phyloP scores from a whole-genome alignment of 1,140 invertebrate species.

The Leptopilina boulardi region DNA sequence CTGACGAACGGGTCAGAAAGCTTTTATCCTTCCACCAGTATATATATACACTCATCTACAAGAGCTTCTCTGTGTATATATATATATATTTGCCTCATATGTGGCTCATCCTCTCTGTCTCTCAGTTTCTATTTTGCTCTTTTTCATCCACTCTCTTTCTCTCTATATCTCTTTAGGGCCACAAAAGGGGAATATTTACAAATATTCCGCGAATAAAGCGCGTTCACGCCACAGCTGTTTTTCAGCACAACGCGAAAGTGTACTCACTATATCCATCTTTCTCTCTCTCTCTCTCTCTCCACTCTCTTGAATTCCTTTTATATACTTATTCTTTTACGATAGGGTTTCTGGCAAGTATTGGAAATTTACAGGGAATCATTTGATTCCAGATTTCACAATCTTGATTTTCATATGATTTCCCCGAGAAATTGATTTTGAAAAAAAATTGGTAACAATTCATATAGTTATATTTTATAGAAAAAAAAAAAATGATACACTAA shows the following conservation, averaged over 20 bases:
- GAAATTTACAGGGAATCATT: not conserved
- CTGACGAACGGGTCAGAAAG: conserved; percentile 70
- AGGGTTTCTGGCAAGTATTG: conserved; percentile 6
- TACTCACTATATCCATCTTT: not conserved
- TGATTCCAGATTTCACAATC: too few relatives aligned
- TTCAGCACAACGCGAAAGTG: conserved; percentile 39
- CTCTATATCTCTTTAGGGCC: conserved; percentile 40
- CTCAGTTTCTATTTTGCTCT: conserved; percentile 35
- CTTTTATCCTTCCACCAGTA: conserved; percentile 65
- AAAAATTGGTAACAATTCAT: too few relatives aligned
- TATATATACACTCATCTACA: too few relatives aligned
- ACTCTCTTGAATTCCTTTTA: conserved; percentile 33
- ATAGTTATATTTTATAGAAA: too few relatives aligned
- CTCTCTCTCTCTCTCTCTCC: not conserved
- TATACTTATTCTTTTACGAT: not conserved
- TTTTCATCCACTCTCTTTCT: conserved; percentile 41
- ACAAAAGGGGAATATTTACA: conserved; percentile 63
- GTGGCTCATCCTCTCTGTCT: not conserved
- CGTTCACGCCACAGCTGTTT: conserved; percentile 44
- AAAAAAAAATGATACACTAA: too few relatives aligned
- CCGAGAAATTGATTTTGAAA: too few relatives aligned
- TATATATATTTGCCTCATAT: not conserved
- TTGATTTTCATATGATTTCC: too few relatives aligned
- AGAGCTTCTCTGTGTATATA: conserved; percentile 5
- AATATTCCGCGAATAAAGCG: conserved; percentile 61